Evolutionary conservation across 2,797 vertebrate genomes (phyloP).

Genomic region (Alectoris magna): DNA sequence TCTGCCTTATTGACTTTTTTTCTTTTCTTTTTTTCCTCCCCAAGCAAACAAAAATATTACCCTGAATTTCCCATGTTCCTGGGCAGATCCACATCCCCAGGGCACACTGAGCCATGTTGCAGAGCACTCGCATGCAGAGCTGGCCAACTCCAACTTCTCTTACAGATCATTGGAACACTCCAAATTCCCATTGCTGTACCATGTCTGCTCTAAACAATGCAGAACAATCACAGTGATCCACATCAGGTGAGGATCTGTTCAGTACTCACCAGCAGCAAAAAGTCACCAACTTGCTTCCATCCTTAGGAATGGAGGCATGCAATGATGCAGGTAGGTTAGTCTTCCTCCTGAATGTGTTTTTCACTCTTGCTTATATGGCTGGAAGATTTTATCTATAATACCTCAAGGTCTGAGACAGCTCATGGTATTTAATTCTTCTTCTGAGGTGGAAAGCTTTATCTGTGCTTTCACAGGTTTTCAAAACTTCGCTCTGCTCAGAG

Average conservation of each 20-base stretch:
- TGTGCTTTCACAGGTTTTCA: neutral
- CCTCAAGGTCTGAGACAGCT: neutral
- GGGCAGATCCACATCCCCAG: neutral
- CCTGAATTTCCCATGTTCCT: neutral
- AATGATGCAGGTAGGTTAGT: fast-evolving
- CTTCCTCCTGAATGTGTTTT: neutral
- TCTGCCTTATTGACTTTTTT: fast-evolving
- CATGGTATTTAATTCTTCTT: neutral
- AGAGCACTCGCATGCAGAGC: neutral
- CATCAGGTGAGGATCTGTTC: neutral
- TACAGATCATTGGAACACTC: neutral
- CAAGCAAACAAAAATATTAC: neutral
- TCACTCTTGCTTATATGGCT: neutral
- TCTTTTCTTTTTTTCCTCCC: fast-evolving
- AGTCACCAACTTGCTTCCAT: neutral
- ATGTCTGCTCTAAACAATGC: neutral
- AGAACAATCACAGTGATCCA: no score
- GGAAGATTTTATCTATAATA: neutral
- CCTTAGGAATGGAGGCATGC: neutral
- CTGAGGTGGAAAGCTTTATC: neutral
- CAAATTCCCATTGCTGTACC: neutral
- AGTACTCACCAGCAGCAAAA: no score
- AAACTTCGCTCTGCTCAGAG: neutral
- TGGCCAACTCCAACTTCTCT: neutral
- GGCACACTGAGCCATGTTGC: neutral